These are phyloP conservation scores for Cinara cedri DNA, from an alignment of 2,888 invertebrate species.

Conservation along the genomic window DNA sequence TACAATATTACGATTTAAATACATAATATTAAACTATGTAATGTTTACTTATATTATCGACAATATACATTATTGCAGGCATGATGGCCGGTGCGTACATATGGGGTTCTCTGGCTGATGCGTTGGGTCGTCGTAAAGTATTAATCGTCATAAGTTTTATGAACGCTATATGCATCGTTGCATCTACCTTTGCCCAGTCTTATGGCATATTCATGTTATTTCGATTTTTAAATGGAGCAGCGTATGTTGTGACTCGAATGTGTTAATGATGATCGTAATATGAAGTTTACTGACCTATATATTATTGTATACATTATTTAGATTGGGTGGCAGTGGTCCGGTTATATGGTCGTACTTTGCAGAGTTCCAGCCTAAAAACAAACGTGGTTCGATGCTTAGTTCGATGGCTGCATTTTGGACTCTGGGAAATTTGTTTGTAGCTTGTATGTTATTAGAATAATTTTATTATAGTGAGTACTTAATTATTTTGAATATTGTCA, in stretches of 20 bases:
- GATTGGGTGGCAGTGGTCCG: constrained; percentile 86
- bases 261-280: not conserved
- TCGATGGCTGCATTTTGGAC: constrained; percentile 97
- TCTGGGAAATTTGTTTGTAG: constrained; percentile 88
- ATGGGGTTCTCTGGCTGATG: constrained; percentile 91
- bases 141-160: constrained; percentile 87
- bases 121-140: constrained; percentile 84
- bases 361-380: constrained; percentile 90
- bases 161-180: constrained; percentile 88
- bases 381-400: constrained; percentile 89
- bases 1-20: too few relatives aligned
- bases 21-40: too few relatives aligned
- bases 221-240: constrained; percentile 89
- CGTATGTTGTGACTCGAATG: constrained; percentile 77
- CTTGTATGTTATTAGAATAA: constrained; percentile 67
- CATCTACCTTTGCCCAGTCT: constrained; percentile 87
- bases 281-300: constrained; percentile 58
- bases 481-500: not conserved
- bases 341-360: constrained; percentile 96
- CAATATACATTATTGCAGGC: constrained; percentile 64
- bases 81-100: constrained; percentile 95
- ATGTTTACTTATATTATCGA: too few relatives aligned
- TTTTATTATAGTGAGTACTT: not conserved
- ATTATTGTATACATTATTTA: constrained; percentile 62
- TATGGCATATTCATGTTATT: constrained; percentile 88